Evolutionary conservation across 1,140 invertebrate species (phyloP), one percentile per base, ranked within the genome.

Genomic region (Tetraneura akinire): DNA sequence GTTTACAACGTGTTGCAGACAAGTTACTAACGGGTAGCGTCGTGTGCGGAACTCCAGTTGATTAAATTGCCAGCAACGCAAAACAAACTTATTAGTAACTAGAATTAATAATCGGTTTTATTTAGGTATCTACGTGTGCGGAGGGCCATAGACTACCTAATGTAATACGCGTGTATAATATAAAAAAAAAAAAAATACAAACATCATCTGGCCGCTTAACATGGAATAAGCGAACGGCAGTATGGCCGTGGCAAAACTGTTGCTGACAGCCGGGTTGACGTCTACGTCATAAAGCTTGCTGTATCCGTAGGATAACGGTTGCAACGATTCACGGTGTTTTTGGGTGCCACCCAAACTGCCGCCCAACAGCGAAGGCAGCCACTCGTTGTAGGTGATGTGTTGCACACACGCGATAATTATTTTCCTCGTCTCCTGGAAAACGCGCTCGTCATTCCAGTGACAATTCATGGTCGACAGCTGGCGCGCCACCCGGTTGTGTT

Each of bases 351-450:
- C n/a, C n/a, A n/a, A n/a, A n/a, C 47, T 80, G 81, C 70, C 64
- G 6, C 82, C 82, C 23, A 96, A 86, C 6, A 97, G 84, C 37
- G 91, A 86, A 0, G 94, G 94, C 62, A 97, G 84, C 91, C 93
- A 98, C 84, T 97, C 93, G 62, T 90, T 90, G 84, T 93, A 97
- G 0, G 94, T 94, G 55, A 98, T 94, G 83, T 94, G 92, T 83
- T 97, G 95, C 82, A 97, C 90, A 83, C 93, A 89, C 47, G 95
- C 95, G 1, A 92, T 90, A 1, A 97, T 92, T 29, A 97, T 91
- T 74, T 91, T 89, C 81, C 94, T n/a, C 0, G 94, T 89, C 84
- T 96, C 93, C 83, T 94, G 91, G 86, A 91, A 96, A 18, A 96
- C 81, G 6, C 87, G 87, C 84, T 94, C 92, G 84, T 94, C 92